A percentile compares a stretch with the other conserved stretches of the same genome.
Conservation (phyloP, 2,113 vertebrate species). For the Labrus mixtus region DNA sequence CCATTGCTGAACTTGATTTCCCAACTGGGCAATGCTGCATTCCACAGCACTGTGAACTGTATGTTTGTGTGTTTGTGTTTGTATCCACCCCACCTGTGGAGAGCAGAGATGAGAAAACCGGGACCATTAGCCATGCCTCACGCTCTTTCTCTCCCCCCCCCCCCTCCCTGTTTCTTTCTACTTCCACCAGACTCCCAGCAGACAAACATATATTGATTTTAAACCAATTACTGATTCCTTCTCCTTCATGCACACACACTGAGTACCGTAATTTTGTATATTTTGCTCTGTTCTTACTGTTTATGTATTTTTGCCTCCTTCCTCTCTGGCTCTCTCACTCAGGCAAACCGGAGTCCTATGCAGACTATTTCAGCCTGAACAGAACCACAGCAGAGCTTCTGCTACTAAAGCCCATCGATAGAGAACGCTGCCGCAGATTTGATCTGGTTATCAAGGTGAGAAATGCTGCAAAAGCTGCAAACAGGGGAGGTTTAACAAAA, state of each 20-base stretch:
- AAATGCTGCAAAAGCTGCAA: neutral
- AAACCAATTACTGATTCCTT: slow-evolving; percentile 42
- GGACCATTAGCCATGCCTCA: slow-evolving; percentile 39
- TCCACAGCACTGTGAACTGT: slow-evolving; percentile 29
- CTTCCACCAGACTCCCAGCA: slow-evolving; percentile 20
- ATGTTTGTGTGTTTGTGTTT: slow-evolving; percentile 12
- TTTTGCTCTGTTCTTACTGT: slow-evolving; percentile 14
- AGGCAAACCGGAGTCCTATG: slow-evolving; percentile 93
- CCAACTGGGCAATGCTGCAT: slow-evolving; percentile 58
- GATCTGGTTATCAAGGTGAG: slow-evolving; percentile 99
- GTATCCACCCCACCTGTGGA: slow-evolving; percentile 42
- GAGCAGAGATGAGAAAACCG: slow-evolving; percentile 61
- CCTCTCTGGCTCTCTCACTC: slow-evolving; percentile 24
- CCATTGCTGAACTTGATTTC: slow-evolving; percentile 62
- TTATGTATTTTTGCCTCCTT: neutral
- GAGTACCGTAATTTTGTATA: too few species aligned
- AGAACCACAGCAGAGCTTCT: slow-evolving; percentile 90
- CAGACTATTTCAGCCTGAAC: slow-evolving; percentile 92
- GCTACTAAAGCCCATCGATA: slow-evolving; percentile 91
- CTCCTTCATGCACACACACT: neutral
- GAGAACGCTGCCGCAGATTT: slow-evolving; percentile 93
- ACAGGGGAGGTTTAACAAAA: slow-evolving; percentile 8
- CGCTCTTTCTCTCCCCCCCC: neutral
- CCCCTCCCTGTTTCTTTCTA: neutral
- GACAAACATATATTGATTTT: slow-evolving; percentile 56